Conservation (phyloP, 1,140 invertebrate genomes). For the Atta cephalotes region DNA sequence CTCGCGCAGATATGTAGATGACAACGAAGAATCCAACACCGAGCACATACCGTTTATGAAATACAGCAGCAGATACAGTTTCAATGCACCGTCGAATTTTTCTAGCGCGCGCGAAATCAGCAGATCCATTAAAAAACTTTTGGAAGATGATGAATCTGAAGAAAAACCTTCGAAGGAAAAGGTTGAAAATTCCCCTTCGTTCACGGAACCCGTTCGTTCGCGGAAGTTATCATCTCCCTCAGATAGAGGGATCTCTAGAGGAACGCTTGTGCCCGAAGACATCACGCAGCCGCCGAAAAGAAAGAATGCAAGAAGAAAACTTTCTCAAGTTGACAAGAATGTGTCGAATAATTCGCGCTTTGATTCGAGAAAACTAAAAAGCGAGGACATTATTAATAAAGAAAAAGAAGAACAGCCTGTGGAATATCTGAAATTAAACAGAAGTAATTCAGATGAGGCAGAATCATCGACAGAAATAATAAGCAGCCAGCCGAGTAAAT, state of each 20-base stretch:
- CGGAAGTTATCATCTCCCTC: neutral
- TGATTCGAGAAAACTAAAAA: neutral
- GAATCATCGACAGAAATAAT: neutral
- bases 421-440: neutral
- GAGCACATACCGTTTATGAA: constrained; percentile 62
- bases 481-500: neutral
- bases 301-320: neutral
- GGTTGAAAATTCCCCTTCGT: neutral
- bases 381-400: neutral
- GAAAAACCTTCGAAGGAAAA: neutral
- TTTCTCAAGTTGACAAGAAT: neutral
- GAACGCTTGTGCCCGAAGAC: constrained; percentile 49
- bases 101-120: constrained; percentile 48
- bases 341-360: neutral
- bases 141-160: constrained; percentile 37
- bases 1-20: constrained; percentile 32
- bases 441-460: neutral
- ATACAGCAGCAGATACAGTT: constrained; percentile 77
- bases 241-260: constrained; percentile 25
- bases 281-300: constrained; percentile 40
- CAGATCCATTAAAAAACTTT: constrained; percentile 56
- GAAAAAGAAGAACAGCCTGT: neutral
- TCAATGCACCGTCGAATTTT: neutral
- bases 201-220: neutral
- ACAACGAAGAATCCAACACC: constrained; percentile 58